Evolutionary conservation across 2,888 invertebrate genomes (phyloP), one percentile per base, ranked within the genome.

Genomic region (Tipula unca): DNA sequence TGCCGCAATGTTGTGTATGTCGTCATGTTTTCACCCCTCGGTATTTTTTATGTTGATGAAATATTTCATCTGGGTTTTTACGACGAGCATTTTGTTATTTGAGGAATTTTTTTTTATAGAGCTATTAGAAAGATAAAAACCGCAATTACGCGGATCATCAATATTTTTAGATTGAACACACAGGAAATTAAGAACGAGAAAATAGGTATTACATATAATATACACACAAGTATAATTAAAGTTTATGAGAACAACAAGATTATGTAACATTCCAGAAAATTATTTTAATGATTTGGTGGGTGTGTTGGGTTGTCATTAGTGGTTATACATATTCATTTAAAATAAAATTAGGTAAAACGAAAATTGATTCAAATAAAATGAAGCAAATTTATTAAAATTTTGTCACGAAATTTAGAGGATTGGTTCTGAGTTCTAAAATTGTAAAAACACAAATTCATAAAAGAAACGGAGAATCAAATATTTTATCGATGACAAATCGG

Each of bases 51-150:
- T 25, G 10, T 25, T 69, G 69, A 25, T 69, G 25, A 69, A 69
- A 69, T 69, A 69, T 69, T 69, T 69, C 69, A 25, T 69, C 69
- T 69, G 69, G 25, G 20, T 8, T 48, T 69, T 69, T 25, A 69
- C 13, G 69, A 69, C 13, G 69, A 69, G 69, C 10, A 54, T 54
- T 69, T 25, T 32, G 32, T 32, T 32, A 6, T 32, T 32, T 32
- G 32, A 32, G 6, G 32, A 32, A 6, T 25, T 69, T 42, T 5
- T 20, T 69, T 69, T 69, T 69, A 69, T 25, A 69, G 25, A 20
- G 69, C 69, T 69, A 69, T 69, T 69, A 69, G 25, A 69, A 69
- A 69, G 69, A 69, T 69, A 69, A 69, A 69, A 69, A 69, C 69
- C 69, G 69, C 69, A 69, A 69, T 69, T 69, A 69, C 69, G 20